phyloP scores from a whole-genome alignment of 2,113 vertebrate species.

The Patagioenas fasciata region DNA sequence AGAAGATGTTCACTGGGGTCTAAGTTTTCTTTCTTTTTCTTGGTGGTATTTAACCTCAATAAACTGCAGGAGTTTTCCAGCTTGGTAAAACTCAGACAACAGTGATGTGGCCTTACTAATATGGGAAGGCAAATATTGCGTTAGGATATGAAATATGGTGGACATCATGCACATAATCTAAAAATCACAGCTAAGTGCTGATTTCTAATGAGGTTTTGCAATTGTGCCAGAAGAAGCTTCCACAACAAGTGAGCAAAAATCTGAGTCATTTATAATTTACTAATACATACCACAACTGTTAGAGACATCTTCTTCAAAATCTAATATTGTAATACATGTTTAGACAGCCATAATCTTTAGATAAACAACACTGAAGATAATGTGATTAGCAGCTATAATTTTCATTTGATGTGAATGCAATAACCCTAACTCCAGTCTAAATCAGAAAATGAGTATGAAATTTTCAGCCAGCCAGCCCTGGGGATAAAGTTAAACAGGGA shows the following conservation, averaged over 20 bases:
- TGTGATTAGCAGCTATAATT: constrained; percentile 41
- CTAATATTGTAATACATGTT: neutral
- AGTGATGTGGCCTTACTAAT: neutral
- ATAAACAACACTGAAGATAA: constrained; percentile 32
- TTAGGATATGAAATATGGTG: neutral
- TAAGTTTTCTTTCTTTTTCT: neutral
- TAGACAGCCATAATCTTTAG: neutral
- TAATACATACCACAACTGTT: neutral
- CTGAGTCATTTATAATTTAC: constrained; percentile 2
- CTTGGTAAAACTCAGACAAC: neutral
- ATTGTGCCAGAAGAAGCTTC: constrained; percentile 1
- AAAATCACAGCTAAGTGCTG: neutral
- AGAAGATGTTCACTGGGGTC: neutral
- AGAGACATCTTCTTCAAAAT: neutral
- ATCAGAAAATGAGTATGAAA: neutral
- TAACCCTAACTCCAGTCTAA: constrained; percentile 18
- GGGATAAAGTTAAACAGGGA: neutral
- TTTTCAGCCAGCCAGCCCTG: neutral
- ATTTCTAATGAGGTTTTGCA: constrained; percentile 45
- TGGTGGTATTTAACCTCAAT: neutral
- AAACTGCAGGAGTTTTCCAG: neutral
- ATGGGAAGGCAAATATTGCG: neutral
- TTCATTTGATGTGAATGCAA: neutral
- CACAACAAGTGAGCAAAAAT: constrained; percentile 14
- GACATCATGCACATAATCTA: neutral